Percentiles rank a stretch among this genome's conserved stretches.
phyloP scores from a whole-genome alignment of 2,797 vertebrate genomes.

The Somateria mollissima region DNA sequence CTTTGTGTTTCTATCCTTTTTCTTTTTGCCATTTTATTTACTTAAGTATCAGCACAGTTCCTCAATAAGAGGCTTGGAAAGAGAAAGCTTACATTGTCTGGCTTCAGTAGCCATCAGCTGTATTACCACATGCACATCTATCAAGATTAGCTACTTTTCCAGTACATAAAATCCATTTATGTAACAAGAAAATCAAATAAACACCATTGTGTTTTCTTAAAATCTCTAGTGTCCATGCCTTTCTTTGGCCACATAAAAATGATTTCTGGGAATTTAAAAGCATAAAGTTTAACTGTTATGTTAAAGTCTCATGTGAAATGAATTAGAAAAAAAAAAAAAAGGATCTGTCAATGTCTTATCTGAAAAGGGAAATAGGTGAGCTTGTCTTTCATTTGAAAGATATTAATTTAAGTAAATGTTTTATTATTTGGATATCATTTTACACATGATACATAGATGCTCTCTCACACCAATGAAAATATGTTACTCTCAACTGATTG shows the following conservation, averaged over 20 bases:
- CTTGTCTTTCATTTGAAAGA: not conserved
- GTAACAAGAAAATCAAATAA: slow-evolving; percentile 84
- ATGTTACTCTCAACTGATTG: not conserved
- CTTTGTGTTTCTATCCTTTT: slow-evolving; percentile 72
- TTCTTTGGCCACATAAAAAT: slow-evolving; percentile 77
- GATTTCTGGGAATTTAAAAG: slow-evolving; percentile 72
- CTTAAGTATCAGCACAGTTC: slow-evolving; percentile 78
- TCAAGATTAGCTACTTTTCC: slow-evolving; percentile 84
- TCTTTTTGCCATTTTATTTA: slow-evolving; percentile 76
- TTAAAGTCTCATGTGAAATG: slow-evolving; percentile 56
- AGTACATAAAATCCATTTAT: slow-evolving; percentile 84
- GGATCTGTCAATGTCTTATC: slow-evolving; percentile 25
- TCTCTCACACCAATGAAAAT: slow-evolving; percentile 8
- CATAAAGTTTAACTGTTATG: slow-evolving; percentile 42
- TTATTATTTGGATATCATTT: slow-evolving; percentile 56
- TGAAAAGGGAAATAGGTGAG: slow-evolving; percentile 32
- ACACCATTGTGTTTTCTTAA: slow-evolving; percentile 75
- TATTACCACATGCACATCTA: slow-evolving; percentile 79
- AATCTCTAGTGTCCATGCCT: slow-evolving; percentile 69
- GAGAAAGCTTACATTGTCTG: slow-evolving; percentile 76
- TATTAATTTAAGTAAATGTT: slow-evolving; percentile 30
- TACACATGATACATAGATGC: not conserved
- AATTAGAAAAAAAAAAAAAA: slow-evolving; percentile 40
- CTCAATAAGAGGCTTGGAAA: slow-evolving; percentile 77
- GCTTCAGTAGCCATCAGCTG: slow-evolving; percentile 76